Conservation (phyloP, 2,888 invertebrate genomes). For the Xestia sexstrigata region DNA sequence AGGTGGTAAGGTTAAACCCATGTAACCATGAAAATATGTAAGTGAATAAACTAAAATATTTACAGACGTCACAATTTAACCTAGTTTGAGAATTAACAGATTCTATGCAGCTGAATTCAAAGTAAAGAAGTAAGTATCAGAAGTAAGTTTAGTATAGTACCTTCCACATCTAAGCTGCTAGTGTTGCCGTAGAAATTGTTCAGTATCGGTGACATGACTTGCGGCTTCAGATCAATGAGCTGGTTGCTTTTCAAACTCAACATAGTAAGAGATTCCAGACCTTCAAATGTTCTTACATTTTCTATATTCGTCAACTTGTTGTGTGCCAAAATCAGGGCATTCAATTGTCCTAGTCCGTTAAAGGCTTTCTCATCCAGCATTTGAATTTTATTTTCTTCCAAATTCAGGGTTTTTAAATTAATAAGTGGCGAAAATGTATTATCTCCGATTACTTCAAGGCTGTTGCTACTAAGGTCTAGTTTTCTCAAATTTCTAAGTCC, state of each 20-base stretch:
- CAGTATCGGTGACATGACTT: slow-evolving; percentile 81
- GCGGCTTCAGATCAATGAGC: slow-evolving; percentile 76
- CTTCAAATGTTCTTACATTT: slow-evolving; percentile 79
- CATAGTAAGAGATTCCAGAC: slow-evolving; percentile 74
- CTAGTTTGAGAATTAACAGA: background rate
- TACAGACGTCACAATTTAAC: background rate
- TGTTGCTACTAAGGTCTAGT: slow-evolving; percentile 93
- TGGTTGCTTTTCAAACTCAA: slow-evolving; percentile 83
- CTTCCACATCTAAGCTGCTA: slow-evolving; percentile 83
- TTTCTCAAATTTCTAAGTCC: slow-evolving; percentile 93
- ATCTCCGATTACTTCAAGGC: slow-evolving; percentile 94
- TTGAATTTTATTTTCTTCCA: slow-evolving; percentile 85
- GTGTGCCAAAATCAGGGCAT: slow-evolving; percentile 79
- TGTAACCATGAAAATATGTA: background rate
- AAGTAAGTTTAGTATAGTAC: too few species aligned
- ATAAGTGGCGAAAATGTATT: slow-evolving; percentile 91
- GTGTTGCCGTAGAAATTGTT: slow-evolving; percentile 77
- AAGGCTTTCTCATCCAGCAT: slow-evolving; percentile 87
- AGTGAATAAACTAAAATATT: background rate
- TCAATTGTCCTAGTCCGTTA: slow-evolving; percentile 78
- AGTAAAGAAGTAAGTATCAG: background rate
- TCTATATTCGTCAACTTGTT: slow-evolving; percentile 81
- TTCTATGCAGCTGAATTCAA: background rate
- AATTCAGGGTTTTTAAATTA: slow-evolving; percentile 78
- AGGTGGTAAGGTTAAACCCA: background rate